Conservation (phyloP, 2,888 invertebrate genomes). For the Ptycholaimellus sp. region DNA sequence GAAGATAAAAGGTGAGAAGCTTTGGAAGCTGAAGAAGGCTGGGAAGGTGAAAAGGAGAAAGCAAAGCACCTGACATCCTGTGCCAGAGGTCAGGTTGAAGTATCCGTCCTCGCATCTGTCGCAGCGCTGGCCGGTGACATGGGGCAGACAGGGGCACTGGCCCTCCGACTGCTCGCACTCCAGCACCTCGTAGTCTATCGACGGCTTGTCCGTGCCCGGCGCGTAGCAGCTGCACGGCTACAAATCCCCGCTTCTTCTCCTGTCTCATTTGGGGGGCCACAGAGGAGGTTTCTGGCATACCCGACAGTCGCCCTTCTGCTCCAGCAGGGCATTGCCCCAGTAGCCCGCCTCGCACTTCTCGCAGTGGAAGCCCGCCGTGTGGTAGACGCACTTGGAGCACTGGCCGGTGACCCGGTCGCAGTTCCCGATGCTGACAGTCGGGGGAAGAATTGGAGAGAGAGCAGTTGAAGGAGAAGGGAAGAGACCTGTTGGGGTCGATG, state of each 20-base stretch:
- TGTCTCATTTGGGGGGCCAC: too few species aligned
- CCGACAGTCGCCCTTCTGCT: slow-evolving; percentile 55
- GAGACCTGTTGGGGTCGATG: slow-evolving; percentile 42
- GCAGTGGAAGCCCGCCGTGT: slow-evolving; percentile 70
- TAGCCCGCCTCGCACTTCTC: slow-evolving; percentile 71
- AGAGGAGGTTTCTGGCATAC: slow-evolving; percentile 10
- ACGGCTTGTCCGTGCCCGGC: slow-evolving; percentile 41
- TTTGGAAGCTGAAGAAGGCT: too few species aligned
- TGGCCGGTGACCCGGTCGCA: slow-evolving; percentile 69
- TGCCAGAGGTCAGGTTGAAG: slow-evolving; percentile 41
- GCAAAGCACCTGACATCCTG: slow-evolving; percentile 45
- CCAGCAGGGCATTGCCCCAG: slow-evolving; percentile 72
- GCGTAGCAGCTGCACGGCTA: slow-evolving; percentile 67
- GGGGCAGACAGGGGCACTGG: slow-evolving; percentile 28
- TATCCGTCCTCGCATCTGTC: slow-evolving; percentile 27
- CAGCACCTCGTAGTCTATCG: slow-evolving; percentile 18
- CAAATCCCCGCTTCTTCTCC: too few species aligned
- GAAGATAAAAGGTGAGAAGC: too few species aligned
- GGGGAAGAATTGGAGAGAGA: neutral
- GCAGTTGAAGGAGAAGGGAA: slow-evolving; percentile 1
- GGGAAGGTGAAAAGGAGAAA: too few species aligned
- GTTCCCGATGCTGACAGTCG: too few species aligned
- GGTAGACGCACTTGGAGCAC: slow-evolving; percentile 84
- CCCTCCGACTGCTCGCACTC: slow-evolving; percentile 25
- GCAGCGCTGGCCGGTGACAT: slow-evolving; percentile 28